Conservation (phyloP, 2,113 vertebrate genomes). For the Amphiprion ocellaris region DNA sequence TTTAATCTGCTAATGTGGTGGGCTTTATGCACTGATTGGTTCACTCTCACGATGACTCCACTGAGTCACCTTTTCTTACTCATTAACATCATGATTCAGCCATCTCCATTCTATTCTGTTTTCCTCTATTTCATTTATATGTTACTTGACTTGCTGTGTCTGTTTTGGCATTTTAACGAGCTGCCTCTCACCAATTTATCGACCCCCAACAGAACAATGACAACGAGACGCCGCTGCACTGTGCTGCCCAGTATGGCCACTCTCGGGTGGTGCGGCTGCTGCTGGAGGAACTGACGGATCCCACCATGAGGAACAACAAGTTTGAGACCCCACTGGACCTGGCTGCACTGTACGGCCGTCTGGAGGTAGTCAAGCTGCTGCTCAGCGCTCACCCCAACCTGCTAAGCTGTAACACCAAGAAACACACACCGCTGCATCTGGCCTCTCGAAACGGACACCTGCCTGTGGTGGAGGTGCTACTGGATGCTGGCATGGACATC, state of each 20-base stretch:
- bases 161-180: not conserved
- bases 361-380: conserved; percentile 97
- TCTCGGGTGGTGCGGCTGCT: conserved; percentile 93
- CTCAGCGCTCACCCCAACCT: conserved; percentile 96
- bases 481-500: conserved; percentile 97
- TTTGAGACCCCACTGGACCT: conserved; percentile 97
- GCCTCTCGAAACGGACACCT: conserved; percentile 96
- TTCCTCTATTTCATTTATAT: conserved; percentile 1
- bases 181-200: conserved; percentile 30
- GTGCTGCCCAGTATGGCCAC: conserved; percentile 97
- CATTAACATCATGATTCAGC: conserved; percentile 19
- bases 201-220: conserved; percentile 91
- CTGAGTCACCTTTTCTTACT: conserved; percentile 10
- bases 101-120: not conserved
- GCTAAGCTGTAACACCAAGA: conserved; percentile 94
- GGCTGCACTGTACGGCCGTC: conserved; percentile 94
- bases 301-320: conserved; percentile 98
- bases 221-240: conserved; percentile 98
- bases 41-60: conserved; percentile 21
- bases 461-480: conserved; percentile 92
- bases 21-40: conserved; percentile 39
- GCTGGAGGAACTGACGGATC: conserved; percentile 97
- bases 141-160: not conserved
- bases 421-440: conserved; percentile 95
- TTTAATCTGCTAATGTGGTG: conserved; percentile 21